Evolutionary conservation across 2,113 vertebrate species (phyloP).

Genomic region (Leptobrachium leishanense): DNA sequence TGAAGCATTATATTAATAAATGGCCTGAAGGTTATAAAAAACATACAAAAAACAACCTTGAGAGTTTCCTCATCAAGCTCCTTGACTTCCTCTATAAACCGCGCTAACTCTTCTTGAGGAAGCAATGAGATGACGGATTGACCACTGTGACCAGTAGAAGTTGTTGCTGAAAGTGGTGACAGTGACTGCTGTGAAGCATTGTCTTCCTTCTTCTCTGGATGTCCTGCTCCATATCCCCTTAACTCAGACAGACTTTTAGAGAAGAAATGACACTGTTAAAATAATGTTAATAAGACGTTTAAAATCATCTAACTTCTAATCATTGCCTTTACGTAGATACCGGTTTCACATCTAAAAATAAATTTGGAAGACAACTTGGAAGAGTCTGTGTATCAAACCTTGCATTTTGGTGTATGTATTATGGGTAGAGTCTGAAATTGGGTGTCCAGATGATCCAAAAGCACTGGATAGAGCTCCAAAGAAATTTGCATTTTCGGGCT

Average conservation of each 20-base stretch:
- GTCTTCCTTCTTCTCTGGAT: constrained; percentile 59
- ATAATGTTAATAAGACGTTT: not conserved
- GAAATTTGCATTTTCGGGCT: too few relatives aligned
- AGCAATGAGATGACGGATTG: constrained; percentile 86
- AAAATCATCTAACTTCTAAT: too few relatives aligned
- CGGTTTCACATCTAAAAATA: too few relatives aligned
- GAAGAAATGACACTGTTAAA: not conserved
- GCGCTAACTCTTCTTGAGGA: constrained; percentile 74
- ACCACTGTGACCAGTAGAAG: constrained; percentile 64
- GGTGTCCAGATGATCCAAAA: too few relatives aligned
- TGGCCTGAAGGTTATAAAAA: too few relatives aligned
- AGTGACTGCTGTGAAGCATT: constrained; percentile 45
- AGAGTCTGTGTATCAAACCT: too few relatives aligned
- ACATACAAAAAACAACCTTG: constrained; percentile 68
- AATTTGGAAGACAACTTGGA: too few relatives aligned
- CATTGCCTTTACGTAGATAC: not conserved
- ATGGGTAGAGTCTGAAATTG: too few relatives aligned
- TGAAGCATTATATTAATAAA: too few relatives aligned
- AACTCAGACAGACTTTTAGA: constrained; percentile 79
- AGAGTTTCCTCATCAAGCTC: constrained; percentile 79
- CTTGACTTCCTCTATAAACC: constrained; percentile 85
- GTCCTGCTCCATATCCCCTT: constrained; percentile 73
- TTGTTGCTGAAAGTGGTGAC: constrained; percentile 52
- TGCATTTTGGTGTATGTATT: too few relatives aligned
- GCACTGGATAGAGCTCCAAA: too few relatives aligned